Evolutionary conservation across 2,888 invertebrate species (phyloP), one percentile per base, ranked within the genome.

Genomic region (Rotaria socialis): DNA sequence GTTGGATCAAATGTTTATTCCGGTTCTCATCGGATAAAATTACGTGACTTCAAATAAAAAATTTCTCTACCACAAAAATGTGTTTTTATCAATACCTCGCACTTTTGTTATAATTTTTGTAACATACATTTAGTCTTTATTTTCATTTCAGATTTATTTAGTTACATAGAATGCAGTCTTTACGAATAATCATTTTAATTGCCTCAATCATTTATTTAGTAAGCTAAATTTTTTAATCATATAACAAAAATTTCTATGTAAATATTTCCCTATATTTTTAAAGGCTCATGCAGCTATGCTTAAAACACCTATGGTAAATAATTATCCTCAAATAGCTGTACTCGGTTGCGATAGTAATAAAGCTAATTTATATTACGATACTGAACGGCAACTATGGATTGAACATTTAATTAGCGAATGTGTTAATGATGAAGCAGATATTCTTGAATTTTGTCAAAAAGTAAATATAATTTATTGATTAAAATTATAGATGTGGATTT

Each of bases 401-500:
- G 80, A 80, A 80, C 47, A 80, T 80, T 80, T 80, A n/a, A 4
- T 47, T 47, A 80, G 47, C n/a, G 2, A 22, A 24, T 80, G 80
- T 80, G 80, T 80, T 24, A 47, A n/a, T 4, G 47, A 47, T 80
- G 80, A 80, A 43, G 5, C 47, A n/a, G n/a, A 14, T 80, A 47
- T 80, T 80, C 80, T 80, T 47, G 47, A 80, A 47, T 80, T 80
- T 43, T 80, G 80, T 47, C 80, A 80, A 80, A 24, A 80, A 47
- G 80, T 80, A 80, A 52, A 80, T 19, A 50, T 14, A 14, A 50
- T 11, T 11, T 50, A 2, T 80, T 80, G 0, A 80, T 7, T 55
- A 22, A 50, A 50, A 50, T 14, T 11, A 50, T 50, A 50, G 14
- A 8, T 50, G 10, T 50, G 10, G 14, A 8, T 11, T 11, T 11